A percentile compares a stretch with the other conserved stretches of the same genome.
phyloP scores from a whole-genome alignment of 2,113 vertebrate species.

The Albula goreensis region DNA sequence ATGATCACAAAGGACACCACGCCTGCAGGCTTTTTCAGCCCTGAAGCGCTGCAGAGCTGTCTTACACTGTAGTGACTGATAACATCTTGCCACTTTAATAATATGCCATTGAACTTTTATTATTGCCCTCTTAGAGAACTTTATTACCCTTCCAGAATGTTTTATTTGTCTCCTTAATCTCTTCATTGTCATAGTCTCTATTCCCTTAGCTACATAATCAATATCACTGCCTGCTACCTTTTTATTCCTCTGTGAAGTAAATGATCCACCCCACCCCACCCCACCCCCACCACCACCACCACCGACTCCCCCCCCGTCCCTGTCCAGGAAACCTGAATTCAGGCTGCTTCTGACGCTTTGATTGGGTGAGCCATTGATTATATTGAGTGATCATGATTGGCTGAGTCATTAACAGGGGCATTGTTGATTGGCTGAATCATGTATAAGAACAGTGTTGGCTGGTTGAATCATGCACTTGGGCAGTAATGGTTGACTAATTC shows the following conservation, averaged over 20 bases:
- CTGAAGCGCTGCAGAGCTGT: background rate
- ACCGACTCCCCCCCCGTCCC: too few species aligned
- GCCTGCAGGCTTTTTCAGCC: background rate
- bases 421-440: background rate
- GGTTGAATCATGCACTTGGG: background rate
- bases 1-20: background rate
- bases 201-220: constrained; percentile 5
- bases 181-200: background rate
- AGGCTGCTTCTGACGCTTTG: background rate
- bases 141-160: constrained; percentile 24
- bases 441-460: background rate
- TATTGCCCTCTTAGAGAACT: constrained; percentile 6
- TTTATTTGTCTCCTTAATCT: constrained; percentile 41
- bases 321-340: background rate
- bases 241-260: background rate
- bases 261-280: background rate
- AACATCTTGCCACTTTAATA: background rate
- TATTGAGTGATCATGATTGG: background rate
- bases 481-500: background rate
- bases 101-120: constrained; percentile 18
- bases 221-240: constrained; percentile 21
- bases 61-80: background rate
- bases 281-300: too few species aligned
- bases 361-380: background rate
- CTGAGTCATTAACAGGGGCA: background rate